Base-by-base conservation (phyloP, 2,797 vertebrate genomes). In the Amniataba percoides region DNA sequence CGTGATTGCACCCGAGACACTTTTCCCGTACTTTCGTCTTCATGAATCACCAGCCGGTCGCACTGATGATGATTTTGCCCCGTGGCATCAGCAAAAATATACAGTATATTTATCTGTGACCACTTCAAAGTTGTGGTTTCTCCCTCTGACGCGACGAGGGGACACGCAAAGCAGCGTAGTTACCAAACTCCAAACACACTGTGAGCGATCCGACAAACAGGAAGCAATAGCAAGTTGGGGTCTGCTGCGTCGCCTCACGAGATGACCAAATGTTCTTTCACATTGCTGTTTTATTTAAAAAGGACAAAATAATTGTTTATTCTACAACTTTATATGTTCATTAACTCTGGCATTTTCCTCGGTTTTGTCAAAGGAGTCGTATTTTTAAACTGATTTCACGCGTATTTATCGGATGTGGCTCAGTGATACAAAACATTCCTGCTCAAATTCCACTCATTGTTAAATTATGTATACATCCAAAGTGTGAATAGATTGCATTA, bases 51-150 rank as follows among this genome's bases (percentile, higher is more conserved):
- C 75, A 59, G 25, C 49, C 70, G 23, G 18, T 69, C 12, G 14
- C 57, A 62, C 70, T 55, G 80, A 65, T 79, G 78, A 77, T 70
- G 70, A 77, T 70, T 86, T 81, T 78, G 69, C 83, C 84, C 81
- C 60, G 56, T 70, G 84, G 87, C 86, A 87, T 63, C 64, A 68
- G 72, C 65, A 59, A 80, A 72, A 85, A 80, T 71, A 88, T 77
- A 78, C 80, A 84, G 69, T 70, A 36, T 48, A 77, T 84, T 83
- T 61, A 74, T 78, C 58, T 72, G 2, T 15, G 39, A 48, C 87
- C 77, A 90, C 91, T 89, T 94, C 88, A 93, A 90, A 92, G 89
- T 15, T 39, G 59, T 8, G 70, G 61, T 64, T 53, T 65, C 76
- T 80, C 55, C 36, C 45, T 71, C 67, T 73, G 82, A 88, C 84